These are phyloP conservation scores for Cyprichromis sp. DNA, from an alignment of 2,113 vertebrate genomes.

Conservation along the genomic window DNA sequence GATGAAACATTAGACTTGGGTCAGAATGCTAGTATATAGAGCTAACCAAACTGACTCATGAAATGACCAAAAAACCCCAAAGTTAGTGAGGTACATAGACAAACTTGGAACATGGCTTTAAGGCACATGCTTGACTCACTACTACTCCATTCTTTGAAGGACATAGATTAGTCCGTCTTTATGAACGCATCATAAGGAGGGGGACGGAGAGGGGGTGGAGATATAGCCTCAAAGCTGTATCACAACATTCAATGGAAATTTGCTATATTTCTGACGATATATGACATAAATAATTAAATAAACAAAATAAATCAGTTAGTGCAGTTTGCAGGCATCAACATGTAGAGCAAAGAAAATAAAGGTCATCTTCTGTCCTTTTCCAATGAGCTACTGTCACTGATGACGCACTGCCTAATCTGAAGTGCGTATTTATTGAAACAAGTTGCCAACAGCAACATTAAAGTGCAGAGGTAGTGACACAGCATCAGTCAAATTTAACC, in stretches of 20 bases:
- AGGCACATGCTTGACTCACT: slow-evolving; percentile 25
- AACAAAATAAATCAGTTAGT: not conserved
- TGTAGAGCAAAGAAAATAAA: not conserved
- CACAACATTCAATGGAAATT: not conserved
- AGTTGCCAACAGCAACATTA: not conserved
- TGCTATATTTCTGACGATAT: not conserved
- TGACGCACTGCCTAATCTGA: not conserved
- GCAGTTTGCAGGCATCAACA: not conserved
- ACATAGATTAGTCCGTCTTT: not conserved
- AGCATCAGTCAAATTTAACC: not conserved
- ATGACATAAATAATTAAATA: not conserved
- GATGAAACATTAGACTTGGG: not conserved
- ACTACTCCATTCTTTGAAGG: not conserved
- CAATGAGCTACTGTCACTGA: not conserved
- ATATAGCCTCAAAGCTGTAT: not conserved
- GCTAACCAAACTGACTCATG: slow-evolving; percentile 1
- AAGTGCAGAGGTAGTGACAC: not conserved
- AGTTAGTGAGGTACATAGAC: not conserved
- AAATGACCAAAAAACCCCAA: slow-evolving; percentile 2
- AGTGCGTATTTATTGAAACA: not conserved
- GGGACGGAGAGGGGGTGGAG: no score
- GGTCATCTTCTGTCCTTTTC: not conserved
- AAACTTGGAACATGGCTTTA: slow-evolving; percentile 33
- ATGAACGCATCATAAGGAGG: not conserved
- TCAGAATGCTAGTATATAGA: not conserved